phyloP scores from a whole-genome alignment of 2,888 invertebrate genomes.

The Tachina fera region DNA sequence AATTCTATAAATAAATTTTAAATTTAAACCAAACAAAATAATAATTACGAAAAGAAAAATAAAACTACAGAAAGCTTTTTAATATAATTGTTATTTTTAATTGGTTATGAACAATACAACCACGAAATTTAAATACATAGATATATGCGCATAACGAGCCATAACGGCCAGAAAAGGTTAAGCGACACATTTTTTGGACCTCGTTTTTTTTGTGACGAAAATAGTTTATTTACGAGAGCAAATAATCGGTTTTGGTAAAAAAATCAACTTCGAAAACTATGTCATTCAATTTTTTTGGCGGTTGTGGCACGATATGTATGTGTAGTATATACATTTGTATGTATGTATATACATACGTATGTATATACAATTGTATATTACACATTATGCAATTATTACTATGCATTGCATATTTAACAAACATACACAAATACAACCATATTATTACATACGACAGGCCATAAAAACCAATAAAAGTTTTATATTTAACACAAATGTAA shows the following conservation, averaged over 20 bases:
- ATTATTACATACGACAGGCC: not conserved
- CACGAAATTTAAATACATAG: slow-evolving; percentile 31
- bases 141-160: not conserved
- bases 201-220: no score
- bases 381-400: no score
- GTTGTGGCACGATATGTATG: no score
- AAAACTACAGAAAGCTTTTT: slow-evolving; percentile 59
- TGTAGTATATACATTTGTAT: no score
- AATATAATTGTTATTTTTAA: slow-evolving; percentile 45
- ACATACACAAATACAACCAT: not conserved
- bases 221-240: no score
- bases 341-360: no score
- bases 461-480: slow-evolving; percentile 19
- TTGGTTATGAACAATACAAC: slow-evolving; percentile 29
- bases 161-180: no score
- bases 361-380: not conserved
- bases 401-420: no score
- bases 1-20: slow-evolving; percentile 64
- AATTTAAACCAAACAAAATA: slow-evolving; percentile 56
- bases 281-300: no score
- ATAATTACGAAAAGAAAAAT: slow-evolving; percentile 41
- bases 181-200: no score
- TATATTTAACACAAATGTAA: not conserved
- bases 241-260: no score
- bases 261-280: no score